A percentile compares a stretch with the other conserved stretches of the same genome.
Evolutionary conservation across 2,888 invertebrate species (phyloP).

Genomic region (Lottia gigantea): DNA sequence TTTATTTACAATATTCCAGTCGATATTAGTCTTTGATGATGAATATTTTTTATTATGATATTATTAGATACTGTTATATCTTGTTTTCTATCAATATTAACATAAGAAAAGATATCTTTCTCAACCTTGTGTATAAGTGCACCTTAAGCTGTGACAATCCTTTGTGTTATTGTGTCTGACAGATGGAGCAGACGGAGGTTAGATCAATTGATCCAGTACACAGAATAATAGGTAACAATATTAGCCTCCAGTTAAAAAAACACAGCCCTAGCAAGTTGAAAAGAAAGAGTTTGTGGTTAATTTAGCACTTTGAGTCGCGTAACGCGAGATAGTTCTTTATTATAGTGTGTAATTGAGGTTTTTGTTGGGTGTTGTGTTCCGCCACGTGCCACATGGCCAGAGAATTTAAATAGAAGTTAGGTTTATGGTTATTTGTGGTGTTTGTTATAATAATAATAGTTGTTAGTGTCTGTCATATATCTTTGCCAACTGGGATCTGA

Average conservation of each 20-base stretch:
- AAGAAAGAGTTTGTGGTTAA: neutral
- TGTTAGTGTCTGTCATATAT: too few relatives aligned
- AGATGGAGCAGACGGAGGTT: neutral
- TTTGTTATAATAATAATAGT: too few relatives aligned
- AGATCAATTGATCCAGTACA: neutral
- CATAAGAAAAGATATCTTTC: too few relatives aligned
- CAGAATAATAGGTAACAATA: neutral
- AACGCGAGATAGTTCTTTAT: slow-evolving; percentile 3
- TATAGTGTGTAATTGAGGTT: slow-evolving; percentile 1
- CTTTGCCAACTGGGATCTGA: too few relatives aligned
- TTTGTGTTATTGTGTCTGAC: slow-evolving; percentile 7
- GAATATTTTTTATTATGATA: too few relatives aligned
- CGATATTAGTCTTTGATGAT: too few relatives aligned
- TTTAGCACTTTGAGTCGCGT: neutral
- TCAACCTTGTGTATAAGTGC: neutral
- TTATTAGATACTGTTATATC: too few relatives aligned
- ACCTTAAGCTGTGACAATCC: slow-evolving; percentile 5
- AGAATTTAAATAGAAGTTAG: neutral
- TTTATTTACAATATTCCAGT: too few relatives aligned
- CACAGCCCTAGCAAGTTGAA: neutral
- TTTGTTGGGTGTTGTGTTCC: neutral
- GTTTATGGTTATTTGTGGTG: neutral
- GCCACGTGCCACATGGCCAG: neutral
- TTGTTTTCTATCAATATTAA: too few relatives aligned
- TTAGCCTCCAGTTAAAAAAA: neutral